Evolutionary conservation across 2,113 vertebrate genomes (phyloP), one percentile per base, ranked within the genome.

Genomic region (Periophthalmodon schlosseri): DNA sequence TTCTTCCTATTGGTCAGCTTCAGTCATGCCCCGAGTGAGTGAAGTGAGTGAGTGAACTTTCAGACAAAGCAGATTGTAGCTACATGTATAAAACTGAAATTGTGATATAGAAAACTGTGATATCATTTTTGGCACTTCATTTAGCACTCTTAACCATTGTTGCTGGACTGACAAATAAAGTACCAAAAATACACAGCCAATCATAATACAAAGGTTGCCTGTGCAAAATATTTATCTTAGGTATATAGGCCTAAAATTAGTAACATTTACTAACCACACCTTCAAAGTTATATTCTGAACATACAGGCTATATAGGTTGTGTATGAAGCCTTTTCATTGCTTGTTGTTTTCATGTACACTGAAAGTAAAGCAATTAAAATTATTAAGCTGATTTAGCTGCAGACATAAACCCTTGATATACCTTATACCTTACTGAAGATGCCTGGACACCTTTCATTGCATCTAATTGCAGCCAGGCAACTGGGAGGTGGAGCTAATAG

Each of bases 401-500:
- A 24, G 58, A 65, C 77, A 46, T 76, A 36, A 73, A 82, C 23
- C 12, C 15, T 23, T 63, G 33, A 24, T 58, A 47, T 57, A 8
- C 61, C 57, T 11, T 58, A 47, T 57, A 8, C 61, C 57, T 11
- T 56, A 60, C 56, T 68, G 75, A 39, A 63, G 68, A 80, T 72
- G 73, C 74, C 73, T 14, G 3, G 54, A 69, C 46, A 86, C 67
- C 77, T 73, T 72, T 89, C 80, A 73, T n/a, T 68, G 78, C 84
- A 77, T 63, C 75, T 86, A 88, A 89, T 88, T 82, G 78, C 79
- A 73, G 69, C 72, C 75, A 73, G 90, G 77, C 80, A 68, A 84
- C 77, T 83, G 75, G 77, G 75, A 89, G 75, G 75, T 85, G 76
- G 69, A 23, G 4, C 76, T 92, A 80, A 92, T 91, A 81, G 44